Percentiles rank a stretch among this genome's conserved stretches.
Conservation (phyloP, 2,797 vertebrate species). For the Chrosomus eos region DNA sequence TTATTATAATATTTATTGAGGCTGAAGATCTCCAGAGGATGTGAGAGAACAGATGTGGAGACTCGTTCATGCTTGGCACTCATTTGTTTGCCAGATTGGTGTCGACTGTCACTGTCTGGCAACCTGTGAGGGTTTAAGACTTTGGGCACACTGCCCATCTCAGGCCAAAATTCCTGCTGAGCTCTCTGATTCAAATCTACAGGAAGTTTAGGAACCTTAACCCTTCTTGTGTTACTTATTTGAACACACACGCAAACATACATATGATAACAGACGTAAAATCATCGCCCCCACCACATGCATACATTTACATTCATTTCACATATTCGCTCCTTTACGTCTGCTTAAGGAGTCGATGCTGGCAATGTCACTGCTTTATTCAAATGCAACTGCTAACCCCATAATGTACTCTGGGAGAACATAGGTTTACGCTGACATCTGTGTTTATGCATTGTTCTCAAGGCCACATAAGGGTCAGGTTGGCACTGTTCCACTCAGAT, state of each 20-base stretch:
- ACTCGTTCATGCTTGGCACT: constrained; percentile 64
- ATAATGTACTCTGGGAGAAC: constrained; percentile 11
- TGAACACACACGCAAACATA: constrained; percentile 35
- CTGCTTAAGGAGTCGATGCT: constrained; percentile 24
- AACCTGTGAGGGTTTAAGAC: constrained; percentile 70
- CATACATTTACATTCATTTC: constrained; percentile 62
- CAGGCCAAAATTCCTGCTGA: constrained; percentile 62
- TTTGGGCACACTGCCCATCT: constrained; percentile 66
- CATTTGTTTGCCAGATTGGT: constrained; percentile 69
- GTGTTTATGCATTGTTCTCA: constrained; percentile 3
- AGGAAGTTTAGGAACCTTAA: constrained; percentile 63
- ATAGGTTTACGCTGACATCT: constrained; percentile 4
- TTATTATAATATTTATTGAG: constrained; percentile 41
- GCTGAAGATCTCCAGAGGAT: constrained; percentile 19
- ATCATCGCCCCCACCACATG: constrained; percentile 13
- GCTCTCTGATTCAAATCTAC: constrained; percentile 67
- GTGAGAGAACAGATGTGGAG: constrained; percentile 56
- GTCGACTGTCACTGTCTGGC: constrained; percentile 71
- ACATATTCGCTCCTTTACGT: constrained; percentile 53
- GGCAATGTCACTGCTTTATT: constrained; percentile 38
- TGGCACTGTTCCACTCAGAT: constrained; percentile 6
- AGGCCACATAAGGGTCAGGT: neutral
- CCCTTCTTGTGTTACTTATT: neutral
- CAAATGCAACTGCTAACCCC: constrained; percentile 23
- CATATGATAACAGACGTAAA: neutral